Conservation (phyloP, 2,888 invertebrate species). For the Ophonus ardosiacus region DNA sequence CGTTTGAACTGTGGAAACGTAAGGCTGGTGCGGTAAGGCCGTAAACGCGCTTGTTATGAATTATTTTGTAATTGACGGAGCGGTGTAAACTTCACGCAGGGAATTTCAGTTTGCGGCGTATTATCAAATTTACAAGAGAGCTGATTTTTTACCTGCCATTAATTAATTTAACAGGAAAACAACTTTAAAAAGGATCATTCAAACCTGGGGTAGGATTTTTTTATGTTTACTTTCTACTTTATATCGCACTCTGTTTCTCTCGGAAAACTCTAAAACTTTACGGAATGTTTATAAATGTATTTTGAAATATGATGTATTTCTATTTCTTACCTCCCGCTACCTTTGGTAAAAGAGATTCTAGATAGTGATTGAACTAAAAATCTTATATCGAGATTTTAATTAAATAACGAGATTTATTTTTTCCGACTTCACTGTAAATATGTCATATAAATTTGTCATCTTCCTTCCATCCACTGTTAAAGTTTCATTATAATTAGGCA, state of each 20-base stretch:
- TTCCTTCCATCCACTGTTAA: too few relatives aligned
- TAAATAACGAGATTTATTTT: too few relatives aligned
- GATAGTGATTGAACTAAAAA: too few relatives aligned
- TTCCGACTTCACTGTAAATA: too few relatives aligned
- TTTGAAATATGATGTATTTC: too few relatives aligned
- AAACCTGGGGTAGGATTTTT: background rate
- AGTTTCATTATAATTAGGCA: too few relatives aligned
- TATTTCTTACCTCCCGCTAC: too few relatives aligned
- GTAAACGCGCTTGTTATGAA: constrained; percentile 60
- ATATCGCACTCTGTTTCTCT: background rate
- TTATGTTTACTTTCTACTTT: background rate
- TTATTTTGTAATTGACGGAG: constrained; percentile 61
- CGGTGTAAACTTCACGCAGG: constrained; percentile 50
- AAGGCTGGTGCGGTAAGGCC: constrained; percentile 12
- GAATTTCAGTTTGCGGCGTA: constrained; percentile 47
- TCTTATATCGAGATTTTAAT: too few relatives aligned
- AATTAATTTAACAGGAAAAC: background rate
- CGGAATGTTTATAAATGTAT: background rate
- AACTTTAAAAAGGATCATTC: background rate
- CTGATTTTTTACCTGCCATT: constrained; percentile 16
- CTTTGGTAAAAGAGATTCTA: too few relatives aligned
- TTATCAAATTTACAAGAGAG: constrained; percentile 56
- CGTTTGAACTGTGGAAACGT: constrained; percentile 53
- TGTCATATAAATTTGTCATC: too few relatives aligned
- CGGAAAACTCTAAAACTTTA: background rate